These are phyloP conservation scores for Ridgeia piscesae DNA, from an alignment of 1,140 invertebrate species.

Conservation along the genomic window DNA sequence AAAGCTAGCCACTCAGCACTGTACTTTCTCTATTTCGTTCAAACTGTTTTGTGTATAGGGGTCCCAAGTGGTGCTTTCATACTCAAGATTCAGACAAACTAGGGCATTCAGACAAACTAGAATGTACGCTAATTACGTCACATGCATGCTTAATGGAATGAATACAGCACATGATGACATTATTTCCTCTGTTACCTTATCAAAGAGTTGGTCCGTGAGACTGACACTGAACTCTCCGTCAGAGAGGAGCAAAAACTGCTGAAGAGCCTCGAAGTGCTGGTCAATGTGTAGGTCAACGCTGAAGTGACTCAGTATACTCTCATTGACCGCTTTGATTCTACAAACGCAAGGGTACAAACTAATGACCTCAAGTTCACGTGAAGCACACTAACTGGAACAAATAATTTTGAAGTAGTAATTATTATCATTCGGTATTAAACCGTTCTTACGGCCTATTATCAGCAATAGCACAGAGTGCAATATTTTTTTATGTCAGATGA, in stretches of 20 bases:
- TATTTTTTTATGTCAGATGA: too few relatives aligned
- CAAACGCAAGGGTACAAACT: background rate
- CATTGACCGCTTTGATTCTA: constrained; percentile 10
- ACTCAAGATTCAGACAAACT: too few relatives aligned
- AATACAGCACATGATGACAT: too few relatives aligned
- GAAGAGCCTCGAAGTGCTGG: constrained; percentile 16
- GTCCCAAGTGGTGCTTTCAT: too few relatives aligned
- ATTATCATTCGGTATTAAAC: background rate
- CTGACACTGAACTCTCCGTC: constrained; percentile 17
- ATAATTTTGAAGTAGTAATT: background rate
- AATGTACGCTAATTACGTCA: too few relatives aligned
- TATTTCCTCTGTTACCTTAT: constrained; percentile 10
- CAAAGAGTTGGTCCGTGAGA: constrained; percentile 10
- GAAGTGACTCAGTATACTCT: constrained; percentile 17
- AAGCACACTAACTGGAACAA: background rate
- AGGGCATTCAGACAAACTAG: too few relatives aligned
- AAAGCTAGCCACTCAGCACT: too few relatives aligned
- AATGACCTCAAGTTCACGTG: too few relatives aligned
- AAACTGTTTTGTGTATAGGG: too few relatives aligned
- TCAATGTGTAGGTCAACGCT: background rate
- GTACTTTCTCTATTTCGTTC: too few relatives aligned
- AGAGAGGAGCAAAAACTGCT: background rate
- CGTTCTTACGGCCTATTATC: background rate
- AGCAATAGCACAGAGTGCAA: too few relatives aligned
- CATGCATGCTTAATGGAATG: too few relatives aligned